Percentiles rank a stretch among this genome's conserved stretches.
phyloP scores from a whole-genome alignment of 1,140 invertebrate genomes.

The Sminthurinus signatus region DNA sequence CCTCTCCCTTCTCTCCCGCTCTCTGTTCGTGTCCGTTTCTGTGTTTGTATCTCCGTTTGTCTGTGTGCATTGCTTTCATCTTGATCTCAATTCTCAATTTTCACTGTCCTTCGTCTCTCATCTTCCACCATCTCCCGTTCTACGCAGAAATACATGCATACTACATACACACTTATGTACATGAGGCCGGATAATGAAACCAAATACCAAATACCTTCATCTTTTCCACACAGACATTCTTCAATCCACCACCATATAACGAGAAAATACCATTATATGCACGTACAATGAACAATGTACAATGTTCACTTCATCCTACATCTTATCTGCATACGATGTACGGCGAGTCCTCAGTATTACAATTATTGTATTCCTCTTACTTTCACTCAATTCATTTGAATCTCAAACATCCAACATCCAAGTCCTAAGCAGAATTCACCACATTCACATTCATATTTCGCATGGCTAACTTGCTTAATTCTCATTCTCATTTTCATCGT shows the following conservation, averaged over 20 bases:
- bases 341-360: not conserved
- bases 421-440: no score
- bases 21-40: not conserved
- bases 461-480: conserved; percentile 16
- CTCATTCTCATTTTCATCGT: not conserved
- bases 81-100: no score
- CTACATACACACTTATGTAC: no score
- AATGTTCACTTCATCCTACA: not conserved
- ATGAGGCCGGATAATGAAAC: conserved; percentile 18
- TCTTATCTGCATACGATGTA: not conserved
- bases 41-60: not conserved
- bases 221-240: conserved; percentile 29
- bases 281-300: no score
- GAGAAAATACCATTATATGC: no score
- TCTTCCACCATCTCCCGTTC: no score
- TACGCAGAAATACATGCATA: no score
- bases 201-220: conserved; percentile 24
- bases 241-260: conserved; percentile 14
- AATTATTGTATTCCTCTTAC: not conserved
- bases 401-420: no score
- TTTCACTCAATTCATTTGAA: not conserved
- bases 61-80: no score
- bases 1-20: conserved; percentile 16
- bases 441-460: conserved; percentile 4
- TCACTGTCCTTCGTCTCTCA: no score